These are phyloP conservation scores for Euphydryas editha DNA, from an alignment of 2,888 invertebrate genomes.

Conservation along the genomic window DNA sequence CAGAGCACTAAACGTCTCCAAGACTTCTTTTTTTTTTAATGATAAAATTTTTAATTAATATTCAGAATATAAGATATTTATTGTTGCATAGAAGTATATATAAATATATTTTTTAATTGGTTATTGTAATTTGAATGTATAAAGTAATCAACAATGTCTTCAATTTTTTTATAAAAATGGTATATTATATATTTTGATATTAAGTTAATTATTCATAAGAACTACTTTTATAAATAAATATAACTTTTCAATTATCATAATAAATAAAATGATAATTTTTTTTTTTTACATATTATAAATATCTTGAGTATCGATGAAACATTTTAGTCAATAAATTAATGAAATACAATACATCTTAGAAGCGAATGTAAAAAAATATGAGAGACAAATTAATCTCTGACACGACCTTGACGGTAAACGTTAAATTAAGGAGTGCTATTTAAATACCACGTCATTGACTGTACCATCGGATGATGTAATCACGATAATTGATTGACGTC, in stretches of 20 bases:
- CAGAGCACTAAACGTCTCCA: slow-evolving; percentile 55
- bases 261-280: too few relatives aligned
- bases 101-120: too few relatives aligned
- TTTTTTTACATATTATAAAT: too few relatives aligned
- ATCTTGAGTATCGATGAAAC: background rate
- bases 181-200: too few relatives aligned
- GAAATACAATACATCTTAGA: background rate
- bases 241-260: too few relatives aligned
- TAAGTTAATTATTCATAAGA: too few relatives aligned
- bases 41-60: background rate
- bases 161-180: too few relatives aligned
- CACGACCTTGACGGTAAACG: slow-evolving; percentile 19
- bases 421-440: slow-evolving; percentile 34
- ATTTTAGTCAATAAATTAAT: background rate
- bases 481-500: slow-evolving; percentile 58
- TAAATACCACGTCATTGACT: slow-evolving; percentile 43
- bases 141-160: too few relatives aligned
- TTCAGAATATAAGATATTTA: too few relatives aligned
- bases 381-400: slow-evolving; percentile 23
- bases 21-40: slow-evolving; percentile 52
- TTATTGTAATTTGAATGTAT: too few relatives aligned
- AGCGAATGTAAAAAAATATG: slow-evolving; percentile 4
- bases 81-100: too few relatives aligned
- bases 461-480: slow-evolving; percentile 39
- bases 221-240: too few relatives aligned